Base-by-base conservation (phyloP, 2,113 vertebrate genomes). In the Nannospalax galili region DNA sequence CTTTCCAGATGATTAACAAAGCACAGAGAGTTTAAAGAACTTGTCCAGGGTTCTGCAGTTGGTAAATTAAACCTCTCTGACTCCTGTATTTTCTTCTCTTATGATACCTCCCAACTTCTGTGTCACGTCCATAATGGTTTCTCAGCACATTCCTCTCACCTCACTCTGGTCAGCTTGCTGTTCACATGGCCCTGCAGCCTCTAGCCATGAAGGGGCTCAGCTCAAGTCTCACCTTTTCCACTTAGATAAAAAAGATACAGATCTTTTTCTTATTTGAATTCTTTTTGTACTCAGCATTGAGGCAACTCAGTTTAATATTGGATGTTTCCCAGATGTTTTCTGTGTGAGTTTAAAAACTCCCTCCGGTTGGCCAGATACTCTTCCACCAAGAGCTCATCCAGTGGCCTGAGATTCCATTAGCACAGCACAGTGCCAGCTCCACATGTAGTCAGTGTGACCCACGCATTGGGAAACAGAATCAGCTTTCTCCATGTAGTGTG, bases 311-410 rank as follows among this genome's bases (percentile, higher is more conserved):
- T 67, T 88, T 88, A 88, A 91, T 62, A 32, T 3, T 12, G 6
- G 1, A 7, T 85, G 67, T 77, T 78, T 84, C 65, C 60, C 52
- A 14, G 2, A 42, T 78, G 32, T 95, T 88, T 82, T 45, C 10
- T 87, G 35, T 86, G 20, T 96, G 62, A 45, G 56, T 84, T 84
- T 45, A 77, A 69, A 32, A 74, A 78, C 35, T 75, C 20, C 70
- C 37, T 88, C 11, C 4, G 62, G 0, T 24, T n/a, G 15, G 5
- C 48, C 16, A 19, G 40, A 65, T 37, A 28, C 69, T 73, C n/a
- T 52, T 67, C 30, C 62, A 56, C 2, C 20, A n/a, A 48, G 3
- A 48, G 40, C 7, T n/a, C 7, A 19, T 75, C 20, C n/a, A 30
- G 16, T 5, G 11, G 74, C 79, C 17, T 24, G 12, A 16, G 82